Percentiles rank a stretch among this genome's conserved stretches.
Conservation (phyloP, 2,888 invertebrate genomes). For the Artemia sinica region DNA sequence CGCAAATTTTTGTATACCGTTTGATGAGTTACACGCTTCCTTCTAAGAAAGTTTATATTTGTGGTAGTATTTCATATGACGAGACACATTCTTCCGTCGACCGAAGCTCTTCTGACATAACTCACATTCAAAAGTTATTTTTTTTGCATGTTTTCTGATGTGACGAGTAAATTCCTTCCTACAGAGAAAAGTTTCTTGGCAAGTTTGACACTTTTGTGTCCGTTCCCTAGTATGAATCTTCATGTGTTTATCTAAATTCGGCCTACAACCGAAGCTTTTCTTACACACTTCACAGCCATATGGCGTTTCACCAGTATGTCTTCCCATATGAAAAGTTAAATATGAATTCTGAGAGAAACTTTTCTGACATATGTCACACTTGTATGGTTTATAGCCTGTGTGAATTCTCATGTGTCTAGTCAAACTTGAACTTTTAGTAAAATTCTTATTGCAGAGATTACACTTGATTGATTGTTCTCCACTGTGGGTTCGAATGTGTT, state of each 20-base stretch:
- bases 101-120: constrained; percentile 24
- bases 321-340: constrained; percentile 25
- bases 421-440: constrained; percentile 8
- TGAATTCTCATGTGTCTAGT: constrained; percentile 20
- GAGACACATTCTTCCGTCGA: neutral
- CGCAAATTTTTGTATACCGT: too few species aligned
- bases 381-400: constrained; percentile 26
- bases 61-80: constrained; percentile 3
- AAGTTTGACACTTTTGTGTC: neutral
- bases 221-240: constrained; percentile 18
- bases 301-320: constrained; percentile 24
- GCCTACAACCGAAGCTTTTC: constrained; percentile 25
- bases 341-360: constrained; percentile 25
- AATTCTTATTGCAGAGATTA: constrained; percentile 23
- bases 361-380: constrained; percentile 26
- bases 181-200: constrained; percentile 3
- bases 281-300: constrained; percentile 25
- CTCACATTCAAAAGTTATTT: constrained; percentile 19
- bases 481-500: constrained; percentile 23
- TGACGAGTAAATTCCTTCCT: neutral
- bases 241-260: constrained; percentile 26
- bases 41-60: neutral
- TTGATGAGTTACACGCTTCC: too few species aligned
- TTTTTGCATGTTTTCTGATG: neutral
- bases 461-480: constrained; percentile 21